Conservation (phyloP, 2,113 vertebrate genomes). For the Setophaga coronata region DNA sequence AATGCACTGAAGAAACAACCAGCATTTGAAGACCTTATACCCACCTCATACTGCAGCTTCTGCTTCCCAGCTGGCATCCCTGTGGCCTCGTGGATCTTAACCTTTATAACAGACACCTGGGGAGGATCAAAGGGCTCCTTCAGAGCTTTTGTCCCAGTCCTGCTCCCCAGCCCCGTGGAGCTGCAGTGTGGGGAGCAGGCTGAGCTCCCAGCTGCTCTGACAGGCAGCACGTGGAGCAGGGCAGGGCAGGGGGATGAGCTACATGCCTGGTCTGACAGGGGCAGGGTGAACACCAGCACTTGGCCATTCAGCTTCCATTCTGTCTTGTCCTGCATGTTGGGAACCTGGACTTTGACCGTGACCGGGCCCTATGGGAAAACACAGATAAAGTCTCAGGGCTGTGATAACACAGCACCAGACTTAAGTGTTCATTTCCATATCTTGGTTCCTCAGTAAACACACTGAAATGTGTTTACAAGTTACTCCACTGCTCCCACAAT, state of each 20-base stretch:
- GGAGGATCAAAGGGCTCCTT: neutral
- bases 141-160: neutral
- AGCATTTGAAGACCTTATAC: neutral
- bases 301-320: conserved; percentile 98
- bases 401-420: neutral
- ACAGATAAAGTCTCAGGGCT: neutral
- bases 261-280: conserved; percentile 93
- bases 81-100: conserved; percentile 97
- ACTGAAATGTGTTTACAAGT: neutral
- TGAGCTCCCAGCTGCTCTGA: neutral
- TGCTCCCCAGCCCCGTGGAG: neutral
- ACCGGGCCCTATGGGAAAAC: conserved; percentile 86
- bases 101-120: conserved; percentile 98
- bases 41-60: conserved; percentile 96
- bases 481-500: neutral
- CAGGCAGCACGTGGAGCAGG: neutral
- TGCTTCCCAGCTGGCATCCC: conserved; percentile 98
- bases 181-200: neutral
- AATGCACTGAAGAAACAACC: neutral
- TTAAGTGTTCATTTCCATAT: neutral
- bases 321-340: conserved; percentile 99
- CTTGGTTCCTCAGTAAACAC: neutral
- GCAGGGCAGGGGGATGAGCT: neutral
- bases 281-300: conserved; percentile 93
- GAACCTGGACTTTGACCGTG: conserved; percentile 96